Conservation (phyloP, 2,888 invertebrate species). For the Xylocampa areola region DNA sequence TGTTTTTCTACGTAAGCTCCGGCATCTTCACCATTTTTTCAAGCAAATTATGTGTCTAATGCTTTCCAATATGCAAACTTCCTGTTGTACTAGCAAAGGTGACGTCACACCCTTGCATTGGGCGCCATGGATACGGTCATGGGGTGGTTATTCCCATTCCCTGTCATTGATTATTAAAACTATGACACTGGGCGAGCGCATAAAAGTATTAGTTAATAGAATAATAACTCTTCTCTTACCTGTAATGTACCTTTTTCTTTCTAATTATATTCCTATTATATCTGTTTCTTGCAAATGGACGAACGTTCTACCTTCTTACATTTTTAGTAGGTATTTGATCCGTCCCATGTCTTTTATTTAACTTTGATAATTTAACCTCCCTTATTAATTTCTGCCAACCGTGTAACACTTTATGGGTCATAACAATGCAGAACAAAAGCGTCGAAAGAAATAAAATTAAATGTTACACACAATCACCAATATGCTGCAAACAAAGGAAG, state of each 20-base stretch:
- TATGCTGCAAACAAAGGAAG: conserved; percentile 43
- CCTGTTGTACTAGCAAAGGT: conserved; percentile 42
- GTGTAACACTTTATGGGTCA: conserved; percentile 52
- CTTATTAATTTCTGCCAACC: conserved; percentile 34
- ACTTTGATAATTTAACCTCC: conserved; percentile 25
- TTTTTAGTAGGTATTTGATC: not conserved
- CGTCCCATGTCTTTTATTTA: conserved; percentile 23
- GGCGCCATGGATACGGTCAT: conserved; percentile 64
- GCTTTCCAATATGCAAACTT: conserved; percentile 33
- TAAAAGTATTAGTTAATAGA: conserved; percentile 4
- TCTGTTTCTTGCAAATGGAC: conserved; percentile 3
- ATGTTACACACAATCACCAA: conserved; percentile 16
- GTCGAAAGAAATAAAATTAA: conserved; percentile 36
- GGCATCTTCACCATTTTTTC: conserved; percentile 50
- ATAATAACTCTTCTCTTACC: not conserved
- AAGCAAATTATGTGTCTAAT: conserved; percentile 31
- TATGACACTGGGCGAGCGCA: conserved; percentile 20
- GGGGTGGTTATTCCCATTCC: conserved; percentile 62
- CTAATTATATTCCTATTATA: not conserved
- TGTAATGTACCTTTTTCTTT: not conserved
- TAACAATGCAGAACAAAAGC: conserved; percentile 52
- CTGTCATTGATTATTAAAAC: conserved; percentile 53
- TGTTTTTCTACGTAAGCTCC: conserved; percentile 66
- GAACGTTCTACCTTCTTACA: not conserved
- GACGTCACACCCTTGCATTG: conserved; percentile 65